Percentiles rank a stretch among this genome's conserved stretches.
phyloP scores from a whole-genome alignment of 1,140 invertebrate genomes.

The Zaprionus africanus region DNA sequence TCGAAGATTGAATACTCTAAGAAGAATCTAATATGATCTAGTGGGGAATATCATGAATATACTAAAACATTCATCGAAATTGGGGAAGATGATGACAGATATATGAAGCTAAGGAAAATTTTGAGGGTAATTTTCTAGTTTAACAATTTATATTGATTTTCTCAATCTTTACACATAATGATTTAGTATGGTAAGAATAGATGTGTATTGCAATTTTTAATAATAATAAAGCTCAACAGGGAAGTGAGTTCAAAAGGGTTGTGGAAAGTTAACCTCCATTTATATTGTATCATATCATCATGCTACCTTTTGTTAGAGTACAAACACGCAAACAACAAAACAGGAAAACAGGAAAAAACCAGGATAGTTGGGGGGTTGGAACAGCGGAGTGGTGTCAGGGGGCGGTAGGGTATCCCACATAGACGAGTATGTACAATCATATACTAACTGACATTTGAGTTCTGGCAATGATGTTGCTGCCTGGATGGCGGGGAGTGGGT shows the following conservation, averaged over 20 bases:
- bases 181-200: not conserved
- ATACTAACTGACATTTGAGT: conserved; percentile 37
- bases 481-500: not conserved
- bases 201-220: not conserved
- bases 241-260: not conserved
- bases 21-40: too few species aligned
- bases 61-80: too few species aligned
- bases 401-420: not conserved
- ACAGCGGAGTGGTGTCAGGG: too few species aligned
- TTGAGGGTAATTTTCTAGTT: too few species aligned
- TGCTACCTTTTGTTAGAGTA: conserved; percentile 6
- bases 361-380: not conserved
- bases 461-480: not conserved
- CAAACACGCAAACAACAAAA: conserved; percentile 19
- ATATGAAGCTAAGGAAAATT: too few species aligned
- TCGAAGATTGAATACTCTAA: conserved; percentile 10
- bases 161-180: not conserved
- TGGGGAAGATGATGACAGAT: too few species aligned
- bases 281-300: not conserved
- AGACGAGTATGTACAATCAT: conserved; percentile 24
- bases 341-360: not conserved
- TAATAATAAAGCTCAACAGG: not conserved
- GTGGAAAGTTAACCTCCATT: too few species aligned
- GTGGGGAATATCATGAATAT: too few species aligned
- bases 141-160: too few species aligned